Conservation (phyloP, 2,113 vertebrate species). For the Peromyscus polionotus region DNA sequence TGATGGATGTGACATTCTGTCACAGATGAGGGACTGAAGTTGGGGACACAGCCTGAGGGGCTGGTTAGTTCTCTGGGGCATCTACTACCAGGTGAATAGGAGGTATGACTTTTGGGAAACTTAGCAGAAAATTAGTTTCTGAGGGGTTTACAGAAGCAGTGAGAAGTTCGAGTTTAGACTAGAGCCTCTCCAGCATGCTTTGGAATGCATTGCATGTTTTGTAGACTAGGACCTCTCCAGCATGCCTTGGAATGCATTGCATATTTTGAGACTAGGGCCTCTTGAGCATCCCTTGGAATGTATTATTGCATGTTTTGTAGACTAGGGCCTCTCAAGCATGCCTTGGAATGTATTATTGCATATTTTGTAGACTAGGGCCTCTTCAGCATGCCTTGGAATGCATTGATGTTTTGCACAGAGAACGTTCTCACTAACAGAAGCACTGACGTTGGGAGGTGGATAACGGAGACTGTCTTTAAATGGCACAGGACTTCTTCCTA, state of each 20-base stretch:
- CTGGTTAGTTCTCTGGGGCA: constrained; percentile 59
- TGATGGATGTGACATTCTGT: constrained; percentile 71
- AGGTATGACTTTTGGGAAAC: constrained; percentile 60
- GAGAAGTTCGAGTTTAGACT: background rate
- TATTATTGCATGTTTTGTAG: too few relatives aligned
- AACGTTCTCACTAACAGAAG: background rate
- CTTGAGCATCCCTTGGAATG: too few relatives aligned
- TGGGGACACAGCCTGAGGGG: constrained; percentile 28
- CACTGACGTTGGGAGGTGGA: background rate
- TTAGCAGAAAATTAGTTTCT: constrained; percentile 60
- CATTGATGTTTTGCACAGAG: background rate
- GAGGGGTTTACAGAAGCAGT: background rate
- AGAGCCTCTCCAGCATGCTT: background rate
- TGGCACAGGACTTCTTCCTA: background rate
- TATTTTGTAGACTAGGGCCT: too few relatives aligned
- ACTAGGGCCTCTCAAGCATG: too few relatives aligned
- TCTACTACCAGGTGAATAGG: constrained; percentile 31
- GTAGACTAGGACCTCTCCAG: too few relatives aligned
- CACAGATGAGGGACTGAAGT: background rate
- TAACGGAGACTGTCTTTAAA: background rate
- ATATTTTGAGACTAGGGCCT: too few relatives aligned
- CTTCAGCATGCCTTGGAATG: constrained; percentile 11
- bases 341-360: too few relatives aligned
- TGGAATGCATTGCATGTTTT: background rate
- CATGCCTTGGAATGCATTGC: too few relatives aligned